Base-by-base conservation (phyloP, 2,888 invertebrate genomes). In the Platerodrilus igneus region DNA sequence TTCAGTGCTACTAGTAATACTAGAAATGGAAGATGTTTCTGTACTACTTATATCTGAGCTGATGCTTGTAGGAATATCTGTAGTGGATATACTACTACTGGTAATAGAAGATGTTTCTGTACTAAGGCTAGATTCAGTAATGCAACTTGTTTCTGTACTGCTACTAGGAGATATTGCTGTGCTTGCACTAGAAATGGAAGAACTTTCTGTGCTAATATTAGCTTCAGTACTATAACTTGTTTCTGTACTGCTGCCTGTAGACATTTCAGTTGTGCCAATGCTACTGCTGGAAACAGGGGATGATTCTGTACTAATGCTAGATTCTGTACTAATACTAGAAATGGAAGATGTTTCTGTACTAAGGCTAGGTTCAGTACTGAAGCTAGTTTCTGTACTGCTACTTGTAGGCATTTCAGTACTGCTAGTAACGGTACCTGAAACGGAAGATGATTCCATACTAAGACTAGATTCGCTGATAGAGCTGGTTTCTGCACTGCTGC, bases 1-100 rank as follows among this genome's bases (percentile, higher is more conserved):
- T n/a, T n/a, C n/a, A n/a, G n/a, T n/a, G n/a, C n/a, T n/a, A n/a
- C n/a, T n/a, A n/a, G n/a, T n/a, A n/a, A n/a, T n/a, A n/a, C n/a
- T n/a, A n/a, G n/a, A n/a, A n/a, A n/a, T n/a, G n/a, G n/a, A 20
- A 20, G 37, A 47, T 6, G 45, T 21, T 28, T 51, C 49, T 2
- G 48, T 42, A 8, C 48, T 42, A 5, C 42, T 45, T 4, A 46
- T 34, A 2, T 48, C 9, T 29, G 27, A 16, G 20, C 29, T 25
- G 30, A 13, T 25, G 20, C n/a, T 21, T 18, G 38, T 14, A 3
- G 23, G 10, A 15, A 11, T 38, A 19, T 25, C 23, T n/a, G n/a
- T n/a, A 17, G 21, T 9, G 7, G 33, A 20, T 5, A 15, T 26
- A 17, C 25, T 28, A 19, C 26, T 18, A 23, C 10, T 22, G 5